Percentiles rank a stretch among this genome's conserved stretches.
Conservation (phyloP, 2,113 vertebrate species). For the Aptenodytes patagonicus region DNA sequence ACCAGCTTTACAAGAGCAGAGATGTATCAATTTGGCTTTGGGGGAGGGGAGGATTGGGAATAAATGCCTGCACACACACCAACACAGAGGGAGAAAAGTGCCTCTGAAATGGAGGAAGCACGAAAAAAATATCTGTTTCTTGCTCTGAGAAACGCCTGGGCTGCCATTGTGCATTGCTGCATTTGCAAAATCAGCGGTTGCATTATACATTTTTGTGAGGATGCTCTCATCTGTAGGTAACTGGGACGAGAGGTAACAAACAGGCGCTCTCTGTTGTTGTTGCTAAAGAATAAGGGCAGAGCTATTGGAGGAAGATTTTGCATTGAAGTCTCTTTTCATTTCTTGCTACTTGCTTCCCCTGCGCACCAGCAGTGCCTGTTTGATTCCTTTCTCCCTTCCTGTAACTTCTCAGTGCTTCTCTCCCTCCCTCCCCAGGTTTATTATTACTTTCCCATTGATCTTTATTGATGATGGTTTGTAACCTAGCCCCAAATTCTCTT, state of each 20-base stretch:
- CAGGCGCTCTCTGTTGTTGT: conserved; percentile 35
- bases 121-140: not conserved
- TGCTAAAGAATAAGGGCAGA: conserved; percentile 59
- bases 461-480: not conserved
- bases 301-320: conserved; percentile 17
- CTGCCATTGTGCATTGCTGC: conserved; percentile 41
- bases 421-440: not conserved
- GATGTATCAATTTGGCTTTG: not conserved
- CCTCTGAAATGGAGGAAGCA: conserved; percentile 68
- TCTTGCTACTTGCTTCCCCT: conserved; percentile 5
- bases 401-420: conserved; percentile 21
- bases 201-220: not conserved
- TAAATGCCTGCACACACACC: conserved; percentile 20
- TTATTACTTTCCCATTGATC: not conserved
- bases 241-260: conserved; percentile 48
- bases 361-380: conserved; percentile 7
- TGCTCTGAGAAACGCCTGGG: not conserved
- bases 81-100: conserved; percentile 32
- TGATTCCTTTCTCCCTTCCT: conserved; percentile 14
- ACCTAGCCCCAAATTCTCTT: not conserved
- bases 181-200: conserved; percentile 24
- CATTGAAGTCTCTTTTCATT: conserved; percentile 2
- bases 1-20: not conserved
- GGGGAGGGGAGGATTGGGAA: conserved; percentile 15
- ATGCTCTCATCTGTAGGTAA: conserved; percentile 56